Percentiles rank a stretch among this genome's conserved stretches.
phyloP scores from a whole-genome alignment of 2,888 invertebrate genomes.

The Cephus rjabovi region DNA sequence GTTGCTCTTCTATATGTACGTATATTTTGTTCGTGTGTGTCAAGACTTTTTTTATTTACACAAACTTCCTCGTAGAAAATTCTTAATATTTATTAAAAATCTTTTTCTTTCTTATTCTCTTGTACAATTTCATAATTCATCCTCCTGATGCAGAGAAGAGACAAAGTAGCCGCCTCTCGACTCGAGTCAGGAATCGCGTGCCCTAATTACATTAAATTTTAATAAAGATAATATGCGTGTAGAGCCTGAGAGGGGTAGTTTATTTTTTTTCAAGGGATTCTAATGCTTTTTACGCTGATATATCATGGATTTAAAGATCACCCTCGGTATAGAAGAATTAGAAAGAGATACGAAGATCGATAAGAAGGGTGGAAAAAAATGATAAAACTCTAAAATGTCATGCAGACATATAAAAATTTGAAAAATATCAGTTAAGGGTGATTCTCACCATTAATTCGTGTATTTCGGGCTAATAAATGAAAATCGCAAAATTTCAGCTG shows the following conservation, averaged over 20 bases:
- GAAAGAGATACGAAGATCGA: constrained; percentile 7
- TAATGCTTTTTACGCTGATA: too few species aligned
- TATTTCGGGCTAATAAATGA: constrained; percentile 51
- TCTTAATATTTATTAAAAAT: background rate
- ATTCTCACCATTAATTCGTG: constrained; percentile 14
- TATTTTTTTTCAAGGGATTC: too few species aligned
- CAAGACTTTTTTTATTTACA: too few species aligned
- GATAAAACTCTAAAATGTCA: constrained; percentile 31
- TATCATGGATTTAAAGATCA: too few species aligned
- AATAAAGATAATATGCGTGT: too few species aligned
- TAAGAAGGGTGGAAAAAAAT: constrained; percentile 22
- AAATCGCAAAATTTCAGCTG: constrained; percentile 50
- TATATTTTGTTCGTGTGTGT: too few species aligned
- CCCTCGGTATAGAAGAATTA: too few species aligned
- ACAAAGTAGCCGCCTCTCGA: background rate
- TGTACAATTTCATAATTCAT: background rate
- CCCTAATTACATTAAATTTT: too few species aligned
- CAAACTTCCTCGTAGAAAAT: background rate
- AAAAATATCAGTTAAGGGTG: constrained; percentile 17
- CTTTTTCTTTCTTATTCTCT: background rate
- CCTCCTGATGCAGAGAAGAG: background rate
- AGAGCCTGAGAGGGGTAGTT: too few species aligned
- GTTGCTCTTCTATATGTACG: background rate
- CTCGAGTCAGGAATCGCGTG: background rate
- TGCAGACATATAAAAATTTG: constrained; percentile 20